Base-by-base conservation (phyloP, 2,888 invertebrate species). In the Drosophila borealis region DNA sequence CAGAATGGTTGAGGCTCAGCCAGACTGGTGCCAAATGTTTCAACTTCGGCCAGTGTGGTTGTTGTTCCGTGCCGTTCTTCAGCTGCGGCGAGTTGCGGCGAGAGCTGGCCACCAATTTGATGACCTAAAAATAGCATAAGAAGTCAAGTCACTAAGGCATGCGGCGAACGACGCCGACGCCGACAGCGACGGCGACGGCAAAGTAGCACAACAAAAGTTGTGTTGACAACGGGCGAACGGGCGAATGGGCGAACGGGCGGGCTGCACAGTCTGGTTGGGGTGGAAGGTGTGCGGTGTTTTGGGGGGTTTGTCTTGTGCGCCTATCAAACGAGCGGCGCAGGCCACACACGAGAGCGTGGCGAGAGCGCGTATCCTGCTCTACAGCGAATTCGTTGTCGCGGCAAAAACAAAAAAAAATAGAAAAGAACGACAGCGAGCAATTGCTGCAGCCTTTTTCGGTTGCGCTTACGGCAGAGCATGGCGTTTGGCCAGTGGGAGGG, bases 61-160 rank as follows among this genome's bases (percentile, higher is more conserved):
- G 61, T 59, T 65, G 68, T 60, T 48, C 17, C 17, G 55, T 55
- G 37, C 10, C 19, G 17, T 44, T 57, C 49, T 45, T 53, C 19
- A 39, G 56, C 33, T 21, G 69, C 54, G 53, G 57, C 67, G 50
- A 66, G 45, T 46, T 50, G 61, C 59, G 59, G 60, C 62, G 76
- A 57, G 62, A 72, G 56, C 44, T 80, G 67, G 77, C 80, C 80
- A 88, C 50, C 87, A 69, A 74, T 72, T 81, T 78, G 74, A 86
- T 85, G 85, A 85, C 90, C 85, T 88, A 89, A 88, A 85, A 85
- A 89, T 89, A 85, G 89, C 83, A 83, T 67, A 86, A 76, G 70
- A 75, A 75, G 80, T 80, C 76, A 80, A 85, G 86, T 88, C 86
- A 76, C 69, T 68, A 73, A 84, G 82, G 56, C 70, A 57, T 53